Conservation (phyloP, 2,113 vertebrate genomes). For the Actenoides hombroni region DNA sequence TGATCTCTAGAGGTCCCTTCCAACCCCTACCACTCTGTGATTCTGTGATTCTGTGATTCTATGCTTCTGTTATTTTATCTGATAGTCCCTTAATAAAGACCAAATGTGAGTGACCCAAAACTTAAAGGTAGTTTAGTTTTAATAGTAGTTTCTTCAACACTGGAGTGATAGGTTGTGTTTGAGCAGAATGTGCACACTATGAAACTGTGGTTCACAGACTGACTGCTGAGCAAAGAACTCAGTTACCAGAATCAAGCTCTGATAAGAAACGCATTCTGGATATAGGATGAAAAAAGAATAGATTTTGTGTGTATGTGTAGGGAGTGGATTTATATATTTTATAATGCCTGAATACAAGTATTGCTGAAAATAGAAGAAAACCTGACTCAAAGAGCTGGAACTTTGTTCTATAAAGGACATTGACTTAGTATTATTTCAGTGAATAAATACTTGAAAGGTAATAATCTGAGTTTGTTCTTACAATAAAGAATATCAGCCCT, state of each 20-base stretch:
- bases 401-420: not conserved
- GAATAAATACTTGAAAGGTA: not conserved
- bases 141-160: not conserved
- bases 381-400: not conserved
- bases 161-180: not conserved
- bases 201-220: not conserved
- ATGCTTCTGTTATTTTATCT: not conserved
- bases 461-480: not conserved
- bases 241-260: not conserved
- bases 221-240: not conserved
- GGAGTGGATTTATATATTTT: not conserved
- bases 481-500: not conserved
- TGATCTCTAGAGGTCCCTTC: too few species aligned
- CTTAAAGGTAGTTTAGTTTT: not conserved
- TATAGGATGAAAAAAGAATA: not conserved
- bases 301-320: not conserved
- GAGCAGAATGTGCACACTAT: not conserved
- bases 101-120: not conserved
- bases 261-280: not conserved
- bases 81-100: not conserved
- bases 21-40: too few species aligned
- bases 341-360: not conserved
- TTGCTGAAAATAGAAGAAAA: not conserved
- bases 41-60: too few species aligned
- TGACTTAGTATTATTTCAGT: not conserved